Evolutionary conservation across 2,888 invertebrate species (phyloP).

Genomic region (Scaeva pyrastri): DNA sequence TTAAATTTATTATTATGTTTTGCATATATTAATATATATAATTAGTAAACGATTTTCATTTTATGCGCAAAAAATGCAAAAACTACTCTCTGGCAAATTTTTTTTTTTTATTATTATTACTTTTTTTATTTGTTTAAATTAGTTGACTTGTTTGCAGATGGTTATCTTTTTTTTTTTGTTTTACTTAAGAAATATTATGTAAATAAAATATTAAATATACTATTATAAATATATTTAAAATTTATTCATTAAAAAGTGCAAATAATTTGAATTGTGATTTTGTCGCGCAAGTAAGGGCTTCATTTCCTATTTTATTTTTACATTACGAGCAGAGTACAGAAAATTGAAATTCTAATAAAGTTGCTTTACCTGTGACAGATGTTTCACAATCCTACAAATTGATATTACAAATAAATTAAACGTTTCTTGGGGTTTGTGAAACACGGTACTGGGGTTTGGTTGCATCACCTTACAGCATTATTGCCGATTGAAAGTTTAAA

Average conservation of each 20-base stretch:
- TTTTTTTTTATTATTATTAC: conserved; percentile 28
- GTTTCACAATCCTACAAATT: background rate
- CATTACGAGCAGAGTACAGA: conserved; percentile 14
- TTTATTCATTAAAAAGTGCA: conserved; percentile 52
- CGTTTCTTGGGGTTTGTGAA: background rate
- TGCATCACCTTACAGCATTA: background rate
- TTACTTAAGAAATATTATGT: conserved; percentile 76
- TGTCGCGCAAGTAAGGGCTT: conserved; percentile 35
- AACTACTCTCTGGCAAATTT: conserved; percentile 74
- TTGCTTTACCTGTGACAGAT: conserved; percentile 20
- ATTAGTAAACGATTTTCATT: conserved; percentile 75
- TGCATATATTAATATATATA: conserved; percentile 60
- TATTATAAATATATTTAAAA: conserved; percentile 56
- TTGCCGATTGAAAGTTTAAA: background rate
- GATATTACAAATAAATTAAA: too few species aligned
- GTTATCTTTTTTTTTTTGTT: conserved; percentile 37
- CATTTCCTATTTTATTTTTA: conserved; percentile 14
- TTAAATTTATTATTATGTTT: conserved; percentile 69
- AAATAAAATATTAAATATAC: conserved; percentile 76
- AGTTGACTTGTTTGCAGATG: conserved; percentile 58
- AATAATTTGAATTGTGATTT: conserved; percentile 64
- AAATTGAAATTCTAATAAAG: background rate
- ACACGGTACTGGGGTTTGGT: background rate
- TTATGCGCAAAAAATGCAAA: conserved; percentile 76
- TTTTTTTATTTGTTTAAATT: conserved; percentile 62